Conservation (phyloP, 1,140 invertebrate genomes). For the Trachymyrmex septentrionalis region DNA sequence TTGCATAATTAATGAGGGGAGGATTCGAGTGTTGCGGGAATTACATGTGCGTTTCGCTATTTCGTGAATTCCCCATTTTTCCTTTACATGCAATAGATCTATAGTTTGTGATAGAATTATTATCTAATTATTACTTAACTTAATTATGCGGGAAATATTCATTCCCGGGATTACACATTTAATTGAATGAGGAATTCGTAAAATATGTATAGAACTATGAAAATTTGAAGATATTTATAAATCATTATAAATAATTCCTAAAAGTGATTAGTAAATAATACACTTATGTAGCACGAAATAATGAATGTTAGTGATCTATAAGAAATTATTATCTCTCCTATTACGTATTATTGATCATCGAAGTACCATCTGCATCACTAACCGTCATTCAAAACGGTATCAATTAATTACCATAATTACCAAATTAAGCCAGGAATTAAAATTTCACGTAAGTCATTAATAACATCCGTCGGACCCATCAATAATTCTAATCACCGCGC, state of each 20-base stretch:
- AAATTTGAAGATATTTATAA: neutral
- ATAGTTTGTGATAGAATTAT: neutral
- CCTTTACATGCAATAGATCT: neutral
- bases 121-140: neutral
- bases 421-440: conserved; percentile 57
- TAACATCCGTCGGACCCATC: conserved; percentile 59
- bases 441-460: conserved; percentile 60
- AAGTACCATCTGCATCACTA: conserved; percentile 32
- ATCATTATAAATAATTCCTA: neutral
- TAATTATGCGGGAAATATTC: neutral
- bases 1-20: conserved; percentile 55
- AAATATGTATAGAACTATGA: neutral
- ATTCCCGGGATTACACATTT: neutral
- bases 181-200: neutral
- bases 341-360: conserved; percentile 50
- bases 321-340: conserved; percentile 28
- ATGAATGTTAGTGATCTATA: conserved; percentile 7
- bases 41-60: neutral
- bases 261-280: neutral
- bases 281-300: neutral
- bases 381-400: conserved; percentile 54
- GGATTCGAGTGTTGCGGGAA: neutral
- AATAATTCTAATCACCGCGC: conserved; percentile 60
- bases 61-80: conserved; percentile 1
- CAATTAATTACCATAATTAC: conserved; percentile 62